These are phyloP conservation scores for Meles meles DNA, from an alignment of 2,113 vertebrate species.

Conservation along the genomic window DNA sequence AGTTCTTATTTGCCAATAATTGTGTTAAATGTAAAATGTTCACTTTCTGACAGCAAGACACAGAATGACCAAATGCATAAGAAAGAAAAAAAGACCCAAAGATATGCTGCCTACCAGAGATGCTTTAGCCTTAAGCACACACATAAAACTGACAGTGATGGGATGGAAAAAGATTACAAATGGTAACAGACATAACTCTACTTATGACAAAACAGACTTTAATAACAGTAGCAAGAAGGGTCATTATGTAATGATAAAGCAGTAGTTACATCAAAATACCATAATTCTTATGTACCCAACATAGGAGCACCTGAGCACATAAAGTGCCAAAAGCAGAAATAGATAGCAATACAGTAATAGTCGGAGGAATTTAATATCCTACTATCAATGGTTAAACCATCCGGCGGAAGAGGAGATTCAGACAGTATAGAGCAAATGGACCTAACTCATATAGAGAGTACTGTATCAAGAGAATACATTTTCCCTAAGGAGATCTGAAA, in stretches of 20 bases:
- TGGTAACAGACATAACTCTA: background rate
- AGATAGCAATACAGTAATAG: background rate
- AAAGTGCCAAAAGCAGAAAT: background rate
- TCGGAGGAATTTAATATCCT: background rate
- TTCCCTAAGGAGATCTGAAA: background rate
- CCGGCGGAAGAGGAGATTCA: background rate
- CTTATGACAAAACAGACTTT: background rate
- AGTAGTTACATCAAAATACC: background rate
- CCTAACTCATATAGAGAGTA: background rate
- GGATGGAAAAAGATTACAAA: background rate
- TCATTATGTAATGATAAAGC: background rate
- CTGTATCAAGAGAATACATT: background rate
- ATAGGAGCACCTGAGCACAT: background rate
- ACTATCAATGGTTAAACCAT: background rate
- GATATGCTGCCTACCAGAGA: background rate
- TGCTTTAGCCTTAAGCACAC: background rate
- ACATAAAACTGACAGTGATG: background rate
- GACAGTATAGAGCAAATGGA: background rate
- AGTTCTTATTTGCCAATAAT: background rate
- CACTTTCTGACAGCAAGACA: background rate
- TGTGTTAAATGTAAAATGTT: background rate
- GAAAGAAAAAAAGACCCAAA: background rate
- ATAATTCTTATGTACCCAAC: background rate
- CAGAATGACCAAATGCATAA: background rate
- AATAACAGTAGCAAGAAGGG: background rate